Evolutionary conservation across 2,888 invertebrate species (phyloP).

Genomic region (Lasiommata megera): DNA sequence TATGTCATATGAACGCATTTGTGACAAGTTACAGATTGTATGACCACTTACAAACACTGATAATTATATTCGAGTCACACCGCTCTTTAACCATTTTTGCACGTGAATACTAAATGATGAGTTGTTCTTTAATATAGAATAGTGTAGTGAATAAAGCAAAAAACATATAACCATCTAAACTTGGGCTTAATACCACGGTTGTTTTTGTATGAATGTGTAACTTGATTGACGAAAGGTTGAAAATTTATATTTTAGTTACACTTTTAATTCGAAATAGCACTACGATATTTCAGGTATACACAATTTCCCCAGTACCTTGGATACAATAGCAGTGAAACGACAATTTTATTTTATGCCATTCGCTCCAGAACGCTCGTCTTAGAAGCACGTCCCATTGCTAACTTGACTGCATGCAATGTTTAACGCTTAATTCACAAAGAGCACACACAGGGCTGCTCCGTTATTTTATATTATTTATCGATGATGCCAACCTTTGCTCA

Average conservation of each 20-base stretch:
- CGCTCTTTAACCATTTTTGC: no score
- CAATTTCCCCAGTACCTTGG: conserved; percentile 38
- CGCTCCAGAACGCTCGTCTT: conserved; percentile 66
- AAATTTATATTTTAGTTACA: background rate
- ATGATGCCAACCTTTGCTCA: conserved; percentile 61
- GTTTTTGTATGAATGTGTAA: conserved; percentile 5
- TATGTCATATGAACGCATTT: no score
- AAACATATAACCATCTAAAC: background rate
- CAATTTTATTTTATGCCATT: conserved; percentile 62
- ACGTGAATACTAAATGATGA: no score
- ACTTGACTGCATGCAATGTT: conserved; percentile 81
- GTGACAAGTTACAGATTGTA: no score
- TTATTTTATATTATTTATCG: conserved; percentile 52
- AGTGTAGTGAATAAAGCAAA: no score
- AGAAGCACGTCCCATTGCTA: conserved; percentile 76
- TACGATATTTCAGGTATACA: conserved; percentile 13
- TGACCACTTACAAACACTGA: no score
- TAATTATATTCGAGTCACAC: no score
- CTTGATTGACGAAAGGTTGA: background rate
- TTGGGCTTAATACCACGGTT: background rate
- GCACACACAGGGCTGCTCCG: conserved; percentile 64
- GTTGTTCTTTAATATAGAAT: no score
- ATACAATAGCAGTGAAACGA: conserved; percentile 54
- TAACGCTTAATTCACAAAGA: conserved; percentile 69
- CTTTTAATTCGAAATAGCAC: background rate